Evolutionary conservation across 2,888 invertebrate genomes (phyloP), one percentile per base, ranked within the genome.

Genomic region (Xestia c-nigrum): DNA sequence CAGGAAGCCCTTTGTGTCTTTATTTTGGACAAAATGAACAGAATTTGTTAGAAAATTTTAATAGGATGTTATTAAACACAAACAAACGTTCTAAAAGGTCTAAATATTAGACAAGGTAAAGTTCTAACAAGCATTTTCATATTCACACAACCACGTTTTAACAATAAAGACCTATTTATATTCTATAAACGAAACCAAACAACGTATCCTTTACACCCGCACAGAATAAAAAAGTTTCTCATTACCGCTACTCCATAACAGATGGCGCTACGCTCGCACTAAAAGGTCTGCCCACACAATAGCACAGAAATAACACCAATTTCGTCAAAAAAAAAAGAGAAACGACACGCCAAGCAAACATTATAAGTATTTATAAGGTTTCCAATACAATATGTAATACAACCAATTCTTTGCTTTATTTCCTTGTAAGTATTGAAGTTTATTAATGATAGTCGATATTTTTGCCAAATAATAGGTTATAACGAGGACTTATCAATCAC

Each of bases 201-300:
- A 85, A 67, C 71, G n/a, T 46, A 83, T 72, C 63, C 65, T 74
- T 70, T 57, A 78, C 65, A 59, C 78, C 24, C n/a, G 59, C 65
- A 38, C 63, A 38, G 55, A 79, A 79, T 66, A 72, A 69, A 85
- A 85, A 76, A 67, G 57, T 21, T 70, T 66, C 38, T 63, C 82
- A 89, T 90, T 93, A 83, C 81, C 78, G 88, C 95, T 93, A 93
- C 91, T 92, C 90, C 83, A 75, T 81, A 88, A 91, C 72, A 95
- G 95, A 94, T 95, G 95, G 94, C 95, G 95, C 88, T 85, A 91
- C 81, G 21, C 12, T 67, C 63, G 59, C 66, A 31, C 46, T 47
- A 57, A 57, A 66, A 66, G 50, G 63, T 24, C 43, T 38, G 55
- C 64, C 40, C 40, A 86, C 68, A 59, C 59, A 87, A 85, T 73